These are phyloP conservation scores for Caenorhabditis panamensis DNA, from an alignment of 2,888 invertebrate species.

Conservation along the genomic window DNA sequence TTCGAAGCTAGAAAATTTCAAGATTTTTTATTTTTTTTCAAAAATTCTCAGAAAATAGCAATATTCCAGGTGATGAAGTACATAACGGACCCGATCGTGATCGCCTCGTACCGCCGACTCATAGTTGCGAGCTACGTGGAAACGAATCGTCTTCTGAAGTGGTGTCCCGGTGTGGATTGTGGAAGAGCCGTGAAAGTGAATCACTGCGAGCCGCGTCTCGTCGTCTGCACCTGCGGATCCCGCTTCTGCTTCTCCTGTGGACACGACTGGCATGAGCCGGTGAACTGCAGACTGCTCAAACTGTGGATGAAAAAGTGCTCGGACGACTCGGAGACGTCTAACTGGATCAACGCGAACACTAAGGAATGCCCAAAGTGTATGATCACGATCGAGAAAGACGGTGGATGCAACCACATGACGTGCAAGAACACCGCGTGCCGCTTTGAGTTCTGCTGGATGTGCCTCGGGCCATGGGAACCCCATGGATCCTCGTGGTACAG, in stretches of 20 bases:
- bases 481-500: slow-evolving; percentile 93
- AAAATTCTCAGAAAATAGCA: too few relatives aligned
- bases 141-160: slow-evolving; percentile 95
- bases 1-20: too few relatives aligned
- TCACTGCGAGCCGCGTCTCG: slow-evolving; percentile 82
- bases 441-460: slow-evolving; percentile 99
- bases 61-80: slow-evolving; percentile 60
- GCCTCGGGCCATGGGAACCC: slow-evolving; percentile 98
- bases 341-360: slow-evolving; percentile 99
- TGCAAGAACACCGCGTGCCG: slow-evolving; percentile 99
- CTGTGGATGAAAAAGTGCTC: slow-evolving; percentile 99
- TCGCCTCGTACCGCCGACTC: slow-evolving; percentile 62
- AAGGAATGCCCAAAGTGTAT: slow-evolving; percentile 99
- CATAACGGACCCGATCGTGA: slow-evolving; percentile 44
- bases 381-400: slow-evolving; percentile 87
- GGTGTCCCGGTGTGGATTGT: slow-evolving; percentile 99
- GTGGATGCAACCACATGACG: slow-evolving; percentile 99
- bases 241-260: slow-evolving; percentile 87
- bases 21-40: background rate
- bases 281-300: slow-evolving; percentile 92
- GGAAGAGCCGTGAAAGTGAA: slow-evolving; percentile 90
- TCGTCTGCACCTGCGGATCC: slow-evolving; percentile 93
- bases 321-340: slow-evolving; percentile 98
- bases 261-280: slow-evolving; percentile 96
- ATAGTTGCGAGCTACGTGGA: slow-evolving; percentile 82